Percentiles rank a stretch among this genome's conserved stretches.
Evolutionary conservation across 2,888 invertebrate genomes (phyloP).

Genomic region (Caenorhabditis becei): DNA sequence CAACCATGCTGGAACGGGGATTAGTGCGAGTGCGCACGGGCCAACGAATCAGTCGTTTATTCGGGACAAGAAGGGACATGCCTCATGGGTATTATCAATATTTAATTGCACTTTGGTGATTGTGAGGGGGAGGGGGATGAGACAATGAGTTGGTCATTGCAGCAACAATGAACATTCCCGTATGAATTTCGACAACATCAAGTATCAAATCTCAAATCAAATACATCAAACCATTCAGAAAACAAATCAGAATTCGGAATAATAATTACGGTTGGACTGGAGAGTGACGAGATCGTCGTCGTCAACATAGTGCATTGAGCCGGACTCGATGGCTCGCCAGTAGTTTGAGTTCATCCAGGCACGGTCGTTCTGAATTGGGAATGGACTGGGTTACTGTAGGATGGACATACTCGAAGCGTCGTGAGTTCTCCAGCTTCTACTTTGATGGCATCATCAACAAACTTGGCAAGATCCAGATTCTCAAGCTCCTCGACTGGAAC

Average conservation of each 20-base stretch:
- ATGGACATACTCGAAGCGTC: slow-evolving; percentile 66
- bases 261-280: slow-evolving; percentile 73
- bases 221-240: slow-evolving; percentile 36
- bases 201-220: too few species aligned
- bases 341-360: slow-evolving; percentile 74
- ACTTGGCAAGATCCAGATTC: slow-evolving; percentile 74
- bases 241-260: slow-evolving; percentile 67
- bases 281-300: slow-evolving; percentile 72
- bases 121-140: neutral
- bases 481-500: slow-evolving; percentile 75
- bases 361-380: slow-evolving; percentile 67
- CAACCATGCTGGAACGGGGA: slow-evolving; percentile 46
- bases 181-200: slow-evolving; percentile 35
- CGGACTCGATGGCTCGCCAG: slow-evolving; percentile 71
- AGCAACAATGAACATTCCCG: slow-evolving; percentile 28
- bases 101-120: slow-evolving; percentile 41
- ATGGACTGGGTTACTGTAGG: neutral
- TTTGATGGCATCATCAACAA: slow-evolving; percentile 77
- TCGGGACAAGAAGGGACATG: slow-evolving; percentile 6
- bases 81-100: neutral
- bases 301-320: slow-evolving; percentile 71
- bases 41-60: slow-evolving; percentile 7
- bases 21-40: slow-evolving; percentile 35
- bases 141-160: slow-evolving; percentile 9
- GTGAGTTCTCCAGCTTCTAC: slow-evolving; percentile 76